Percentiles rank a stretch among this genome's conserved stretches.
Evolutionary conservation across 1,140 invertebrate species (phyloP).

Genomic region (Teleogryllus occipitalis): DNA sequence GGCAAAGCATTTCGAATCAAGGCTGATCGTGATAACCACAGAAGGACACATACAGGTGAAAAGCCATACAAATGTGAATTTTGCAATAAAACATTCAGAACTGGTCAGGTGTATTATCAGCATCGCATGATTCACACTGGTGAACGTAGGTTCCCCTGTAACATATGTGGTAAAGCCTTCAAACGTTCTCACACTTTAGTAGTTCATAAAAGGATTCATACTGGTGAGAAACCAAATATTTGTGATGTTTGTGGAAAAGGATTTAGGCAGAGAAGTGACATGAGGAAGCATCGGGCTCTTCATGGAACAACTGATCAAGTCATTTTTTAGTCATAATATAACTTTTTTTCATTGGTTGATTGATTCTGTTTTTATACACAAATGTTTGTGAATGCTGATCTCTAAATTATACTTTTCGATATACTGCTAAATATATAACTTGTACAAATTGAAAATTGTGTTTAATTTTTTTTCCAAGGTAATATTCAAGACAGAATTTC

Average conservation of each 20-base stretch:
- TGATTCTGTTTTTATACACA: too few species aligned
- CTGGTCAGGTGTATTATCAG: slow-evolving; percentile 38
- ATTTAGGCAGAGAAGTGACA: slow-evolving; percentile 49
- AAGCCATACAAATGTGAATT: slow-evolving; percentile 37
- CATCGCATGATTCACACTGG: slow-evolving; percentile 70
- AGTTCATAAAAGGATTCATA: slow-evolving; percentile 30
- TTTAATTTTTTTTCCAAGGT: too few species aligned
- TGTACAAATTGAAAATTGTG: too few species aligned
- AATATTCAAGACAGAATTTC: too few species aligned
- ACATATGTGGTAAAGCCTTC: slow-evolving; percentile 46
- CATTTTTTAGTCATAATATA: not conserved
- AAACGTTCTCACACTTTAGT: slow-evolving; percentile 33
- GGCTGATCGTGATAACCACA: slow-evolving; percentile 26
- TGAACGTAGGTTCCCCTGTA: slow-evolving; percentile 67
- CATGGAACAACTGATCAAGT: slow-evolving; percentile 40
- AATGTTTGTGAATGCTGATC: too few species aligned
- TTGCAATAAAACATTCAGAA: slow-evolving; percentile 44
- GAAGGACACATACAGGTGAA: slow-evolving; percentile 25
- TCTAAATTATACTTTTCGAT: too few species aligned
- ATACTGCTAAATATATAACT: too few species aligned
- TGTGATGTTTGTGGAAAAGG: slow-evolving; percentile 46
- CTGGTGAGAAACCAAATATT: slow-evolving; percentile 49
- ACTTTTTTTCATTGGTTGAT: too few species aligned
- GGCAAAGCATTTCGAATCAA: slow-evolving; percentile 40
- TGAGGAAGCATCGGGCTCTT: slow-evolving; percentile 52